Conservation (phyloP, 2,888 invertebrate genomes). For the Agrochola litura region DNA sequence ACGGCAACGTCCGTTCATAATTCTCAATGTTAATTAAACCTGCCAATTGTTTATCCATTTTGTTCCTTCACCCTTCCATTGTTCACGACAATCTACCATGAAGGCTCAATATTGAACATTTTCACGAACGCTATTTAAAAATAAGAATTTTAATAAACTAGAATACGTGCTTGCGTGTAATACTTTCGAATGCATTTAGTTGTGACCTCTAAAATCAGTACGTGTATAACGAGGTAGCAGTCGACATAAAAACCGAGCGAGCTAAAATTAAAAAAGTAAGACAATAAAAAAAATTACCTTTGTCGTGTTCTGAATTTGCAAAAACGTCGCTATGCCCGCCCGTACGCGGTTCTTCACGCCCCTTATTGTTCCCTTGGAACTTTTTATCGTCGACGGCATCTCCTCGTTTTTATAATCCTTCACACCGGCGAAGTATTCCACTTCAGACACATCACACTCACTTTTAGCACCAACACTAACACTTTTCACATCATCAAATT, state of each 20-base stretch:
- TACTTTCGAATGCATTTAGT: constrained; percentile 83
- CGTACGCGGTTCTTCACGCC: constrained; percentile 98
- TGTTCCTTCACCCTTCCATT: constrained; percentile 72
- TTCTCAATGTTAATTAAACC: constrained; percentile 81
- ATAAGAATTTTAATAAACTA: constrained; percentile 79
- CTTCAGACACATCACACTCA: constrained; percentile 87
- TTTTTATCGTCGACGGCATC: constrained; percentile 95
- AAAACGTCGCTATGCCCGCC: constrained; percentile 98
- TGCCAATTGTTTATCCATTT: constrained; percentile 78
- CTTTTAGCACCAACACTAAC: constrained; percentile 84
- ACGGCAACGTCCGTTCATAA: constrained; percentile 79
- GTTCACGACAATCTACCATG: constrained; percentile 77
- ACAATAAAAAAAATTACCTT: constrained; percentile 92
- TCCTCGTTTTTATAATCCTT: constrained; percentile 93
- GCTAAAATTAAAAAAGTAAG: constrained; percentile 72
- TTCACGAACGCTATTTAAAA: constrained; percentile 63
- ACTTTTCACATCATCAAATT: constrained; percentile 88
- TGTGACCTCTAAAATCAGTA: constrained; percentile 86
- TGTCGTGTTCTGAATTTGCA: constrained; percentile 94
- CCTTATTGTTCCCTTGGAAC: constrained; percentile 97
- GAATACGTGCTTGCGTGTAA: constrained; percentile 74
- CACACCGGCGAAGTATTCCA: constrained; percentile 95
- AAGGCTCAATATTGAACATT: constrained; percentile 80
- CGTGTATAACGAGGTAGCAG: constrained; percentile 80
- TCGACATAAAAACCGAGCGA: constrained; percentile 66